Evolutionary conservation across 2,888 invertebrate genomes (phyloP).

Genomic region (Metalampra italica): DNA sequence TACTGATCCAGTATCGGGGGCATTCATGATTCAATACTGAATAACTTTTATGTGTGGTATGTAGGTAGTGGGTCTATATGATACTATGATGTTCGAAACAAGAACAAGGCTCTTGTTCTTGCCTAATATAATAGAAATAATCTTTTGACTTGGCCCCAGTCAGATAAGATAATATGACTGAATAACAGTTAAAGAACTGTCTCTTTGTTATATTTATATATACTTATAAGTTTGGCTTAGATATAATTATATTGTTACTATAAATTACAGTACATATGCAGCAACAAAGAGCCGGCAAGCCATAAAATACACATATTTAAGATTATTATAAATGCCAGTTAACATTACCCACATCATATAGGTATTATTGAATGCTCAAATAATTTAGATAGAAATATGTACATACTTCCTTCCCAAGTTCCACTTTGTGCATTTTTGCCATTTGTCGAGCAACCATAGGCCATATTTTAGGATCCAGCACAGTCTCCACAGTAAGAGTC

Average conservation of each 20-base stretch:
- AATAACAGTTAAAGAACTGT: neutral
- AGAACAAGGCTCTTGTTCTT: too few relatives aligned
- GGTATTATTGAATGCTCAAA: too few relatives aligned
- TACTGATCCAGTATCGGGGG: too few relatives aligned
- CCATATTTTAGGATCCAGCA: conserved; percentile 82
- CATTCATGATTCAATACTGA: too few relatives aligned
- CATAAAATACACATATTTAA: neutral
- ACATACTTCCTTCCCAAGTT: conserved; percentile 57
- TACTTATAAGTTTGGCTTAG: conserved; percentile 1
- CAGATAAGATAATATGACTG: neutral
- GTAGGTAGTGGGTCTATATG: too few relatives aligned
- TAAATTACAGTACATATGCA: too few relatives aligned
- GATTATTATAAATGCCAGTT: too few relatives aligned
- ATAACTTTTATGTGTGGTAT: too few relatives aligned
- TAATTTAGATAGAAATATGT: too few relatives aligned
- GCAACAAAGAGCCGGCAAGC: too few relatives aligned
- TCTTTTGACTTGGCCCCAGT: neutral
- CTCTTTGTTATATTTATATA: neutral
- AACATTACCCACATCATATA: too few relatives aligned
- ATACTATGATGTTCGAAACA: too few relatives aligned
- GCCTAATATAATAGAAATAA: neutral
- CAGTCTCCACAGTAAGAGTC: conserved; percentile 83
- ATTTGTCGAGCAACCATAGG: conserved; percentile 87
- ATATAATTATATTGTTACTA: neutral
- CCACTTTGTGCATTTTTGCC: conserved; percentile 88